Conservation (phyloP, 2,113 vertebrate species). For the Leucopternis melanops region DNA sequence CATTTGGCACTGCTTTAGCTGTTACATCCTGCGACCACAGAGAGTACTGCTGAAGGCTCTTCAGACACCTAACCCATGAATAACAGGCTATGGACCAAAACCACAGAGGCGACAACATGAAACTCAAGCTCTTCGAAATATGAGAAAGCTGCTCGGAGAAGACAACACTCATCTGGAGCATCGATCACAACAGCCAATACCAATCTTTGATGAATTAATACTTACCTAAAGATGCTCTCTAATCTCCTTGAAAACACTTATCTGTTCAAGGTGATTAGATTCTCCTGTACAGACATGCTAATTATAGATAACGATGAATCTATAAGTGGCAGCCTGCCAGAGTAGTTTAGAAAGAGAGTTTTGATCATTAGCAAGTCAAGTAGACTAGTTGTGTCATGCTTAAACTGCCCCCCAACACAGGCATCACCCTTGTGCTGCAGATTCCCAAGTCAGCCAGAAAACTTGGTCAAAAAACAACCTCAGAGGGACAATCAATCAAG, state of each 20-base stretch:
- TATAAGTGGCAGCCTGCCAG: neutral
- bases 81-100: neutral
- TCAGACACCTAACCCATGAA: neutral
- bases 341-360: neutral
- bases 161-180: neutral
- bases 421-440: neutral
- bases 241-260: slow-evolving; percentile 34
- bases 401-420: neutral
- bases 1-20: neutral
- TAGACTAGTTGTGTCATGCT: neutral
- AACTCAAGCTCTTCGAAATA: neutral
- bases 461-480: neutral
- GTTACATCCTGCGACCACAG: neutral
- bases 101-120: neutral
- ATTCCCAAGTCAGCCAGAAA: neutral
- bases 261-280: slow-evolving; percentile 29
- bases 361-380: neutral
- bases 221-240: neutral
- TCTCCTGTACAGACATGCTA: neutral
- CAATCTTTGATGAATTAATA: neutral
- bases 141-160: neutral
- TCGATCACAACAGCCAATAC: neutral
- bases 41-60: neutral
- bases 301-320: slow-evolving; percentile 20
- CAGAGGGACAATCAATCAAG: neutral